Base-by-base conservation (phyloP, 2,797 vertebrate genomes). In the Gorsachius magnificus region DNA sequence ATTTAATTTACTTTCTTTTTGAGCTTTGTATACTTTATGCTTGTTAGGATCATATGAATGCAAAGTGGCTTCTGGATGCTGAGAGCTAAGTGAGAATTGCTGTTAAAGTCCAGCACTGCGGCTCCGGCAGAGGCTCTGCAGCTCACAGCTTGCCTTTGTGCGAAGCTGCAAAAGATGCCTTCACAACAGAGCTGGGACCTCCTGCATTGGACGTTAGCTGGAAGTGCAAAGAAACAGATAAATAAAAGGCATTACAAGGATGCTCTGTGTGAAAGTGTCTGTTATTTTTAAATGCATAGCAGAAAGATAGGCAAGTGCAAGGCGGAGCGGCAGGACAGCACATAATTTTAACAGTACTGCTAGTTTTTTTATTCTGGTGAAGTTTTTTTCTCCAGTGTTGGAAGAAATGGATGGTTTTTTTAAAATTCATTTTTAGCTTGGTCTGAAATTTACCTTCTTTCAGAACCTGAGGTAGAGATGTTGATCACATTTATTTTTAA, bases 401-500 rank as follows among this genome's bases (percentile, higher is more conserved):
- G 54, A 93, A 77, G 46, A 82, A 89, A 75, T 56, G 5, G 33
- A 43, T 83, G 7, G 41, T 13, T 14, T 13, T 71, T 83, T 89
- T 51, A 45, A 85, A 75, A 87, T 83, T n/a, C 9, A 18, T 57
- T 89, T 93, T 87, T 63, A 89, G 13, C 53, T 61, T 83, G 35
- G 29, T 33, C 38, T 94, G 70, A 43, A 86, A 81, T 68, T 87
- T 51, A 68, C 7, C 29, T 72, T 95, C 35, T 85, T 94, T 83
- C 56, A 58, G 57, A 90, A 93, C 45, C 46, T 65, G 56, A 87
- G 58, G 61, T 46, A 76, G 41, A 66, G 56, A 26, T 35, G 14
- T n/a, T 80, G 35, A 29, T 69, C 63, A 28, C 28, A 56, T 89
- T 95, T 91, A 80, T 89, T 92, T 94, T 93, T 71, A 89, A 75